Evolutionary conservation across 1,140 invertebrate species (phyloP), one percentile per base, ranked within the genome.

Genomic region (honey bee (Apis mellifera)): DNA sequence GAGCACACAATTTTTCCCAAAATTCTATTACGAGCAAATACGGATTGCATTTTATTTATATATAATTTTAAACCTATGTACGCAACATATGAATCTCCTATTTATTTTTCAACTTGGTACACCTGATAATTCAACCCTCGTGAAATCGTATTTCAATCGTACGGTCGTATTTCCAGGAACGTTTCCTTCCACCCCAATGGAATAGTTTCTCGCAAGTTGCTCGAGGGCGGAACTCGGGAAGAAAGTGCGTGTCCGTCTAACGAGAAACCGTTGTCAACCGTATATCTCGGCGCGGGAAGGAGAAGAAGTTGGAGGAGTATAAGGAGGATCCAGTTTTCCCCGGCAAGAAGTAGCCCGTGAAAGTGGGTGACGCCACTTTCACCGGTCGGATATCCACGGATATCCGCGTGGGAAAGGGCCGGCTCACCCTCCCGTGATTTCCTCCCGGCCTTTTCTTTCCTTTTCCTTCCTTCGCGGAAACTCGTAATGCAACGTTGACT

Each of bases 241-340:
- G 84, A 82, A 91, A 84, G 84, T 86, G 88, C 73, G 89, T 91
- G 90, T 92, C 90, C 84, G 84, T 88, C 87, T 92, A 92, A 92
- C 90, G 91, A 92, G 91, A 91, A 92, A 92, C 87, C 89, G 87
- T 91, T 92, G 92, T 92, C 91, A 89, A 42, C 59, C 83, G 89
- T 92, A 89, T 89, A 89, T 89, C 79, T 77, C 75, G 54, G 75
- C 64, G 83, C 84, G 78, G 77, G 74, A 26, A 12, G 19, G 55
- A 42, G n/a, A 15, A 80, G 66, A 86, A 88, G 78, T 82, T 69
- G 75, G 64, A 77, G 32, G 32, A 32, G 32, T 32, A 32, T 32
- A 32, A 84, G 78, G 77, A 88, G 81, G 73, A 78, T 87, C 68
- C 71, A 83, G 77, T 88, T 75, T n/a, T 32, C n/a, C 74, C 60